Percentiles rank a stretch among this genome's conserved stretches.
Conservation (phyloP, 2,888 invertebrate genomes). For the Cerastis leucographa region DNA sequence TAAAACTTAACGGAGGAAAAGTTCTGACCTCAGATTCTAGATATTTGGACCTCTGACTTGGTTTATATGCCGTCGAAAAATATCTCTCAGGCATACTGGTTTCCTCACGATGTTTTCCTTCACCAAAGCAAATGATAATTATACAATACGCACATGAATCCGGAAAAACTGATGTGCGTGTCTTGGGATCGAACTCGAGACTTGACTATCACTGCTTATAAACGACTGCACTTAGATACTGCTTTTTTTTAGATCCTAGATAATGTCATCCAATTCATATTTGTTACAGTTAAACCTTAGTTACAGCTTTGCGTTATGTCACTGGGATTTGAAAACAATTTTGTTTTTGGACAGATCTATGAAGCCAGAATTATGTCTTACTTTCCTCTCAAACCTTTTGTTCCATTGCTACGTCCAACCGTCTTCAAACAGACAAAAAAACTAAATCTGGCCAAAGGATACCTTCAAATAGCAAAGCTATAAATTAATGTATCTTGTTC, state of each 20-base stretch:
- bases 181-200: too few relatives aligned
- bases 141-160: too few relatives aligned
- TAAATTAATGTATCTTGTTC: constrained; percentile 56
- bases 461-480: constrained; percentile 46
- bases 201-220: too few relatives aligned
- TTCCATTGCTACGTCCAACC: neutral
- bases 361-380: neutral
- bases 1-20: neutral
- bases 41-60: too few relatives aligned
- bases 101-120: too few relatives aligned
- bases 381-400: neutral
- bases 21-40: neutral
- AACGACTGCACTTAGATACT: too few relatives aligned
- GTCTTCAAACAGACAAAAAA: constrained; percentile 29
- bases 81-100: too few relatives aligned
- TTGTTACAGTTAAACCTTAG: too few relatives aligned
- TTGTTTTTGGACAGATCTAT: neutral
- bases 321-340: neutral
- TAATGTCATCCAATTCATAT: neutral
- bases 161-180: too few relatives aligned
- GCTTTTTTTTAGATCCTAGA: neutral
- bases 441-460: constrained; percentile 38
- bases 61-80: too few relatives aligned
- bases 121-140: too few relatives aligned
- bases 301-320: neutral